These are phyloP conservation scores for Myanophis thanlyinensis DNA, from an alignment of 2,113 vertebrate species.

Conservation along the genomic window DNA sequence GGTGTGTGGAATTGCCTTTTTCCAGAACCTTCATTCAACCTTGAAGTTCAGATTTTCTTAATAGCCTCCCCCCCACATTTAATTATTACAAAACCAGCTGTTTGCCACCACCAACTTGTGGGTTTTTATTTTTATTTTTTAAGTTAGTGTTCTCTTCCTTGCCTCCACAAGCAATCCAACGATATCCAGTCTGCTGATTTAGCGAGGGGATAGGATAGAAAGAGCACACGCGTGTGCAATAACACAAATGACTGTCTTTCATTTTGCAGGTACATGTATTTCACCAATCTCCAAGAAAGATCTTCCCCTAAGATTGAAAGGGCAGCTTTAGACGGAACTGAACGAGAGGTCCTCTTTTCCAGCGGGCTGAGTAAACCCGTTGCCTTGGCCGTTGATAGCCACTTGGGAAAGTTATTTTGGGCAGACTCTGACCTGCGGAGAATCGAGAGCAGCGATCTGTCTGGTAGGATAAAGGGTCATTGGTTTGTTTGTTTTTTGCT, in stretches of 20 bases:
- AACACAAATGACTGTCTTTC: not conserved
- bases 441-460: slow-evolving; percentile 97
- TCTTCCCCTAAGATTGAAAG: slow-evolving; percentile 91
- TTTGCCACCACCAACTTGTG: not conserved
- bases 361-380: slow-evolving; percentile 88
- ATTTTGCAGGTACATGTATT: slow-evolving; percentile 93
- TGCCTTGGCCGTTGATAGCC: slow-evolving; percentile 90
- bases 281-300: slow-evolving; percentile 94
- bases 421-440: slow-evolving; percentile 92
- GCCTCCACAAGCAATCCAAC: not conserved
- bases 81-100: not conserved
- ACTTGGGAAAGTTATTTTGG: slow-evolving; percentile 92
- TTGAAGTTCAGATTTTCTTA: not conserved
- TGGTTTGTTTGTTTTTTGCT: slow-evolving; percentile 23
- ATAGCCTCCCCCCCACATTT: not conserved
- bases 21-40: not conserved
- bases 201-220: not conserved
- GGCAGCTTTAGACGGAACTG: slow-evolving; percentile 93
- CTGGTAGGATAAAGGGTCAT: slow-evolving; percentile 76
- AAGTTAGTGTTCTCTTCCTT: not conserved
- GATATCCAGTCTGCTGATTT: not conserved
- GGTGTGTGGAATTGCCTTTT: not conserved
- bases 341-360: slow-evolving; percentile 93
- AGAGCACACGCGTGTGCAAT: not conserved
- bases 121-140: too few species aligned